phyloP scores from a whole-genome alignment of 2,888 invertebrate genomes.

The Sesia bembeciformis region DNA sequence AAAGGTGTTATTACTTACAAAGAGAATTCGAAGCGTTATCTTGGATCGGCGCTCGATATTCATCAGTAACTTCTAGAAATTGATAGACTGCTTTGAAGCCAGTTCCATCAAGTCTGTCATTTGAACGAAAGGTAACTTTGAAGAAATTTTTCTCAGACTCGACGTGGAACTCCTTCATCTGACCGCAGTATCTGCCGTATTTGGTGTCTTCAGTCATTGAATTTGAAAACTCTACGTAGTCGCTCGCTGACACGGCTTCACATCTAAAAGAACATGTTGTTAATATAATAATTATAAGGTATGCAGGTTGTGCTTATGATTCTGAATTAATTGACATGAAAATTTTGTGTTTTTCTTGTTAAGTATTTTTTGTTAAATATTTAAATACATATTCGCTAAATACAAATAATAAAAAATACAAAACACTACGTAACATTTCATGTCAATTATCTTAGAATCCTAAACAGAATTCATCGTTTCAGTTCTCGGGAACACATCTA shows the following conservation, averaged over 20 bases:
- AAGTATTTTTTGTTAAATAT: too few relatives aligned
- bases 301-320: too few relatives aligned
- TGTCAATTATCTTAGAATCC: too few relatives aligned
- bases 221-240: slow-evolving; percentile 97
- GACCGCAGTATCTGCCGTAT: slow-evolving; percentile 91
- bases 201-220: slow-evolving; percentile 92
- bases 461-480: too few relatives aligned
- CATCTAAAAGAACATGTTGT: slow-evolving; percentile 77
- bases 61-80: slow-evolving; percentile 83
- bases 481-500: too few relatives aligned
- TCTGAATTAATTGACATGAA: too few relatives aligned
- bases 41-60: slow-evolving; percentile 55
- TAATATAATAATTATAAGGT: too few relatives aligned
- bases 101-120: slow-evolving; percentile 93
- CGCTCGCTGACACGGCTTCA: slow-evolving; percentile 91
- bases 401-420: too few relatives aligned
- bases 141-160: slow-evolving; percentile 95
- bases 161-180: slow-evolving; percentile 84
- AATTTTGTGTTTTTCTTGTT: too few relatives aligned
- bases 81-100: slow-evolving; percentile 95
- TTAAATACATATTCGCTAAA: too few relatives aligned
- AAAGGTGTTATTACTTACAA: slow-evolving; percentile 30
- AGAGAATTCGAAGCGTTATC: slow-evolving; percentile 46
- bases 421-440: too few relatives aligned
- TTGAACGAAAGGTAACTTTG: slow-evolving; percentile 94